Evolutionary conservation across 2,113 vertebrate genomes (phyloP).

Genomic region (Dermatemys mawii): DNA sequence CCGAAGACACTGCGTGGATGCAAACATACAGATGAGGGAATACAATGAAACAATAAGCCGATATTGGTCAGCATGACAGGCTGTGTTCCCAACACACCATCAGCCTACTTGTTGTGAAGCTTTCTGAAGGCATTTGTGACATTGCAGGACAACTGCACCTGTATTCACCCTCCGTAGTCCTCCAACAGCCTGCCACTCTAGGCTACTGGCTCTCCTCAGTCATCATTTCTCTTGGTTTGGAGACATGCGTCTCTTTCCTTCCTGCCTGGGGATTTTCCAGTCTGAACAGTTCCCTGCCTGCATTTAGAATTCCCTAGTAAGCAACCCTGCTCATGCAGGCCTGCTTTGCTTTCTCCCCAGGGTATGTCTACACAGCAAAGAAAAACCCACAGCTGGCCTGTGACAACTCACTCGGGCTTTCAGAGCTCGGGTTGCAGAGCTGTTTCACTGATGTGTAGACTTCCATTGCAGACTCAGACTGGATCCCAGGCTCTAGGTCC

Average conservation of each 20-base stretch:
- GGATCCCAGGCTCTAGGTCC: not conserved
- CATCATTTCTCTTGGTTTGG: not conserved
- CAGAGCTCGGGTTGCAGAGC: too few species aligned
- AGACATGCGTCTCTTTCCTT: not conserved
- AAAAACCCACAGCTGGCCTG: not conserved
- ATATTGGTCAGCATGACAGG: not conserved
- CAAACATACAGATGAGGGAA: not conserved
- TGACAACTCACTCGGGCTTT: not conserved
- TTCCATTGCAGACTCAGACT: too few species aligned
- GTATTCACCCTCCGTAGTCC: not conserved
- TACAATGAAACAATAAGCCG: not conserved
- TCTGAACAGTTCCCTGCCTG: not conserved
- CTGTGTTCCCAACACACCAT: not conserved
- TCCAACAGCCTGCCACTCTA: not conserved
- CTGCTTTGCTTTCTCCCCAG: not conserved
- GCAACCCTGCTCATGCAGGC: not conserved
- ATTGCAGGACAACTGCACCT: not conserved
- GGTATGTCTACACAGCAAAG: not conserved
- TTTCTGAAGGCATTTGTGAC: not conserved
- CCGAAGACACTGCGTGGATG: not conserved
- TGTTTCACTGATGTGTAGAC: too few species aligned
- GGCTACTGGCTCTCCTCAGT: not conserved
- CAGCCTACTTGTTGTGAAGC: not conserved
- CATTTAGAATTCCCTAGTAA: not conserved
- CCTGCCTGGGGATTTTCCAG: not conserved